Base-by-base conservation (phyloP, 92 coral and sea anemone genomes). In the Palythoa heliodiscus region DNA sequence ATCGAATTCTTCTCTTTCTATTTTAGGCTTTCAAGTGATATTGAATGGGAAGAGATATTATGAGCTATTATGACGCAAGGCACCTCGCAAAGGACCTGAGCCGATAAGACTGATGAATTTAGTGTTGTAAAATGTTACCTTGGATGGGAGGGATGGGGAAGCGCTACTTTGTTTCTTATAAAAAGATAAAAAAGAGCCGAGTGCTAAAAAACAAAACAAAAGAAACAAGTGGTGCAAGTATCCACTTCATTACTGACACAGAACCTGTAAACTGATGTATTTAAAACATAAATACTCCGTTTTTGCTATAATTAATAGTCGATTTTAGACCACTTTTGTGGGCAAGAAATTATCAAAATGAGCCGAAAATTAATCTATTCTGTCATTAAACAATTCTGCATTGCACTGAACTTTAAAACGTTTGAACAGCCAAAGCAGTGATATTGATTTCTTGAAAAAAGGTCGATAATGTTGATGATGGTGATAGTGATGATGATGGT, bases 21-120 rank as follows among this genome's bases (percentile, higher is more conserved):
- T 75, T 52, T 50, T 52, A 75, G 79, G 79, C 63, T 52, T 16
- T 64, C 63, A 50, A 75, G 11, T n/a, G 79, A 52, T 23, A 52
- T 22, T 75, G 64, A 52, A 20, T 8, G 38, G 22, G n/a, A n/a
- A 20, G 61, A 13, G n/a, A 52, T 1, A 75, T 52, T 52, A 52
- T 11, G 3, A 23, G 79, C 7, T 52, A 11, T 75, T 75, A 52
- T 3, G 50, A 22, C 52, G 23, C 29, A 3, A 48, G 25, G 19
- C 19, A 52, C 29, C 19, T 38, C 61, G 35, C 8, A 23, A 48
- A 11, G 58, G 15, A 11, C 40, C 2, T 37, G 50, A 64, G 40
- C 40, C 16, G 63, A 52, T 11, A 69, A 35, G 23, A 75, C 79
- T 50, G 19, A 24, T 22, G 12, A 48, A 52, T 52, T 12, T 58